Percentiles rank a stretch among this genome's conserved stretches.
These are phyloP conservation scores for Campylorhamphus procurvoides DNA, from an alignment of 2,113 vertebrate genomes.

Conservation along the genomic window DNA sequence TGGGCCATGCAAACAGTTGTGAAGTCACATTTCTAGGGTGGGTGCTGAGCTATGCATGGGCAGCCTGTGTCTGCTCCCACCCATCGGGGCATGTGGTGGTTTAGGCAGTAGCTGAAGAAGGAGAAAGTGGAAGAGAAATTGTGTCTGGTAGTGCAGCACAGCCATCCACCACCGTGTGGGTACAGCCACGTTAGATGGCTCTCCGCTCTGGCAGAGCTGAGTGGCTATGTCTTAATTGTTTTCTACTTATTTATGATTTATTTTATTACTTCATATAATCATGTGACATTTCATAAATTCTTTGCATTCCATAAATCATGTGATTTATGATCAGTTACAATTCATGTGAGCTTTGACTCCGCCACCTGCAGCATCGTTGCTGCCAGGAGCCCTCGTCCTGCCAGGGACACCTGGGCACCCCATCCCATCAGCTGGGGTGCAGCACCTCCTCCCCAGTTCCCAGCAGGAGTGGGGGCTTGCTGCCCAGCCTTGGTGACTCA, in stretches of 20 bases:
- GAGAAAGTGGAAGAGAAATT: neutral
- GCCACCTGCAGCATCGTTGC: neutral
- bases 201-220: fast-evolving
- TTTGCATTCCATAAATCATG: neutral
- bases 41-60: neutral
- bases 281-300: neutral
- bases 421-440: fast-evolving
- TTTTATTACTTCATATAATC: neutral
- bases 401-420: neutral
- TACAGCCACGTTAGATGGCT: fast-evolving
- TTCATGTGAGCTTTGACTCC: neutral
- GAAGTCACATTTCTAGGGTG: neutral
- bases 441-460: neutral
- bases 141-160: neutral
- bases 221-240: neutral
- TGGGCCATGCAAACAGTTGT: neutral
- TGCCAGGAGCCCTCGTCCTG: neutral
- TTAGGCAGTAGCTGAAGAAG: neutral
- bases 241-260: neutral
- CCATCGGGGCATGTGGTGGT: fast-evolving
- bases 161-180: neutral
- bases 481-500: neutral
- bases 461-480: fast-evolving
- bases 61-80: neutral
- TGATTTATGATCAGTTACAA: fast-evolving